Conservation (phyloP, 2,113 vertebrate genomes). For the Neolamprologus falcicula region DNA sequence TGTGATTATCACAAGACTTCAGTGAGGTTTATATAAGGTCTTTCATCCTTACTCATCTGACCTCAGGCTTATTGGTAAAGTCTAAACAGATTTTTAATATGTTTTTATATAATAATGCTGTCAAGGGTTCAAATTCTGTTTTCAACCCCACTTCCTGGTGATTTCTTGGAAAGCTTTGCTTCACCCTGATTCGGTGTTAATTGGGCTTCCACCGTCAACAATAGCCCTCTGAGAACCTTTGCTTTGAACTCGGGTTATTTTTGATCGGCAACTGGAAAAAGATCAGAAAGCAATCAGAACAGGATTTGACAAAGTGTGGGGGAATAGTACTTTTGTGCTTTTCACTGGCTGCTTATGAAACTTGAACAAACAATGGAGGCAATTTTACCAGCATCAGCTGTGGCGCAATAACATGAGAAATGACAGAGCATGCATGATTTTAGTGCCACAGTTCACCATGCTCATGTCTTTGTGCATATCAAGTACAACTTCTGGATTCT, state of each 20-base stretch:
- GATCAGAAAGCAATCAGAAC: constrained; percentile 23
- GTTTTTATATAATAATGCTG: not conserved
- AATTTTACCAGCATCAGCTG: not conserved
- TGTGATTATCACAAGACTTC: constrained; percentile 2
- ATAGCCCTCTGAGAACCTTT: constrained; percentile 27
- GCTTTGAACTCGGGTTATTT: constrained; percentile 49
- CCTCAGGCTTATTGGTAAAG: not conserved
- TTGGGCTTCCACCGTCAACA: constrained; percentile 41
- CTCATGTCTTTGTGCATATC: not conserved
- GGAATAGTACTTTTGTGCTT: constrained; percentile 14
- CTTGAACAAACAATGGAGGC: not conserved
- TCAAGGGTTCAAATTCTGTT: not conserved
- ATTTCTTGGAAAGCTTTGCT: constrained; percentile 31
- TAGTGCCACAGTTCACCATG: not conserved
- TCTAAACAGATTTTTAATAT: not conserved
- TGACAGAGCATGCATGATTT: not conserved
- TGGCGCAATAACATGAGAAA: constrained; percentile 5
- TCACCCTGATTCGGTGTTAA: constrained; percentile 44
- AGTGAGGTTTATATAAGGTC: not conserved
- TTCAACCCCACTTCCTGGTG: not conserved
- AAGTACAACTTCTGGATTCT: not conserved
- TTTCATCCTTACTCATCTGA: not conserved
- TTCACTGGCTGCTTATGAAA: constrained; percentile 18
- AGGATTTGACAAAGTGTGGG: constrained; percentile 12
- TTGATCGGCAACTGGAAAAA: constrained; percentile 19